Evolutionary conservation across 2,888 invertebrate genomes (phyloP), one percentile per base, ranked within the genome.

Genomic region (Mongoloraphidia duomilia): DNA sequence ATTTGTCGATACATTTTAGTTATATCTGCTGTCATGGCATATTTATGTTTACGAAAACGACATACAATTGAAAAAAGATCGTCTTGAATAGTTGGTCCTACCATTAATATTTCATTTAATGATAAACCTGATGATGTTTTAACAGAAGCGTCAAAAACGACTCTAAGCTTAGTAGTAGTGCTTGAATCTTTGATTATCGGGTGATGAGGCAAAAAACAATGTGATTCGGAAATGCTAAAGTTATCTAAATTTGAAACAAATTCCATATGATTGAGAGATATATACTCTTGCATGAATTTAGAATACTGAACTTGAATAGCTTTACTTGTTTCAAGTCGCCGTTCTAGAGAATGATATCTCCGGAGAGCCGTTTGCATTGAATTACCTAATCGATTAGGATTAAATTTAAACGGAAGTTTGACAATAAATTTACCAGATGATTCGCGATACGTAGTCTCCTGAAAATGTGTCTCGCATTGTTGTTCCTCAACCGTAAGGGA

Each of bases 1-100:
- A 61, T 53, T 44, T 58, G 56, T 1, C 53, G 51, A 43, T 56
- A 61, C 53, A 60, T 59, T 46, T 57, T 52, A 4, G 41, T 46
- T 10, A 62, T 53, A 40, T 61, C 60, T 1, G 54, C 58, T 5
- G 51, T 52, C 1, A 60, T 33, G 2, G 56, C 57, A 35, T 17
- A 49, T 34, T 17, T 8, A 36, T 53, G 42, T 13, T 11, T 35
- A 39, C 53, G n/a, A 46, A 53, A 53, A 8, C 50, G 36, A n/a
- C 41, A 13, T 10, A 52, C 26, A 9, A 52, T 46, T 12, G 50
- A 35, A 39, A 49, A 37, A 2, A 61, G 41, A 38, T 59, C 52
- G 8, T 53, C 47, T 47, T 58, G 57, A 34, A 59, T 38, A 1
- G 43, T 43, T 2, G 59, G 58, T 1, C 61, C 63, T 2, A 54